phyloP scores from a whole-genome alignment of 2,888 invertebrate species.

The Gasteruption jaculator region DNA sequence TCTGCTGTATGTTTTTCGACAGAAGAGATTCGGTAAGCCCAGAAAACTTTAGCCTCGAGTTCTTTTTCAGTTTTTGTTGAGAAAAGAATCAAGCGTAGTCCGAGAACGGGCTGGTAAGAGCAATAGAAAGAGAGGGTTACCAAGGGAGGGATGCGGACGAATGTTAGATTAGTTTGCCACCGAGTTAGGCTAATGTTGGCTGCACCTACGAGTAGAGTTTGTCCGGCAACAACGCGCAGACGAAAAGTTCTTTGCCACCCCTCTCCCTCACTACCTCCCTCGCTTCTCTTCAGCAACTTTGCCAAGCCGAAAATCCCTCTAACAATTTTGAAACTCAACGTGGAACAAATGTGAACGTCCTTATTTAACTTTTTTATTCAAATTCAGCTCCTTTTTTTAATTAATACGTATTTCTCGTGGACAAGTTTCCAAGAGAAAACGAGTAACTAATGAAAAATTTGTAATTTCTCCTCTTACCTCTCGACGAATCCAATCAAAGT shows the following conservation, averaged over 20 bases:
- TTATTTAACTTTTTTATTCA: too few relatives aligned
- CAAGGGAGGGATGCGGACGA: conserved; percentile 37
- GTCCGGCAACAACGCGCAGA: conserved; percentile 37
- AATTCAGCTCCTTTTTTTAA: too few relatives aligned
- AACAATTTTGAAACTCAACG: conserved; percentile 37
- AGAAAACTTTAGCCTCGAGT: conserved; percentile 3
- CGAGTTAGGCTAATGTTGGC: conserved; percentile 45
- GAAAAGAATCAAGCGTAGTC: not conserved
- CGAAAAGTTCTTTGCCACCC: conserved; percentile 41
- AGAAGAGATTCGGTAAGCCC: too few relatives aligned
- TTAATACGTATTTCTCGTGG: too few relatives aligned
- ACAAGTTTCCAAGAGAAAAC: too few relatives aligned
- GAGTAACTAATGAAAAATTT: too few relatives aligned
- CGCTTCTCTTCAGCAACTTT: conserved; percentile 34
- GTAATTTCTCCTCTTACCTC: too few relatives aligned
- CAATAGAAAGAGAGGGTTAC: too few relatives aligned
- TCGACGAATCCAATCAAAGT: too few relatives aligned
- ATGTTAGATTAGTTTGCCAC: conserved; percentile 47
- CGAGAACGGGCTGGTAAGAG: too few relatives aligned
- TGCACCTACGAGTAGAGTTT: conserved; percentile 41
- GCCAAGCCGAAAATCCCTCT: conserved; percentile 42
- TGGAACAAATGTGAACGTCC: too few relatives aligned
- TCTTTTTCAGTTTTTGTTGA: conserved; percentile 9
- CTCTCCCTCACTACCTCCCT: conserved; percentile 25
- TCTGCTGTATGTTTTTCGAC: too few relatives aligned